These are phyloP conservation scores for Drosophila paracracens DNA, from an alignment of 2,888 invertebrate species.

Conservation along the genomic window DNA sequence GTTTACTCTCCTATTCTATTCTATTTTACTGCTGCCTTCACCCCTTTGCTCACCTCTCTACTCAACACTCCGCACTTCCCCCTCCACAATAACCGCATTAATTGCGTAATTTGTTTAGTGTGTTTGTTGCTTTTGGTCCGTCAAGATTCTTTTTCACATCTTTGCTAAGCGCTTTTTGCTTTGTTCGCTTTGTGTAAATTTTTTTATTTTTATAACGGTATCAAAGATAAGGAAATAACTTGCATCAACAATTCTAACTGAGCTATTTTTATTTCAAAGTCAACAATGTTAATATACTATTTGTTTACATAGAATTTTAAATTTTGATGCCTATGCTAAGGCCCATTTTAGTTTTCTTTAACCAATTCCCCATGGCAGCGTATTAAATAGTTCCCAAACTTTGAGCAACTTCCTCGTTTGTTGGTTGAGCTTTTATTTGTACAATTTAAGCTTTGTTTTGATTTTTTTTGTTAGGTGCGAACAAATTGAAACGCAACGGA, in stretches of 20 bases:
- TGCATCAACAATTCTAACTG: not conserved
- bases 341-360: not conserved
- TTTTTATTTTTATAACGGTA: slow-evolving; percentile 4
- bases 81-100: slow-evolving; percentile 1
- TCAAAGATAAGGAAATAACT: not conserved
- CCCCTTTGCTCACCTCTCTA: not conserved
- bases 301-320: not conserved
- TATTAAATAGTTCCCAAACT: slow-evolving; percentile 7
- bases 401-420: not conserved
- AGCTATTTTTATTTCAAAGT: not conserved
- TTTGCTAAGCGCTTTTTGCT: slow-evolving; percentile 22
- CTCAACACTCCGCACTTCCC: too few relatives aligned
- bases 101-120: slow-evolving; percentile 66
- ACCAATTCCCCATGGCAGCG: not conserved
- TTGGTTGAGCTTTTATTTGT: slow-evolving; percentile 16
- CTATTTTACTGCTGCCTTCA: not conserved
- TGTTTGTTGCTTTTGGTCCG: slow-evolving; percentile 26
- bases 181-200: slow-evolving; percentile 17
- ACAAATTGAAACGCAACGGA: slow-evolving; percentile 25
- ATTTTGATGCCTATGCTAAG: not conserved
- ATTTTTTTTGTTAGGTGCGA: slow-evolving; percentile 39
- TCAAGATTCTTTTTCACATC: slow-evolving; percentile 42
- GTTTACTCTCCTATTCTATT: slow-evolving; percentile 28
- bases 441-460: slow-evolving; percentile 10
- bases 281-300: not conserved